Base-by-base conservation (phyloP, 2,888 invertebrate species). In the Monochamus alternatus region DNA sequence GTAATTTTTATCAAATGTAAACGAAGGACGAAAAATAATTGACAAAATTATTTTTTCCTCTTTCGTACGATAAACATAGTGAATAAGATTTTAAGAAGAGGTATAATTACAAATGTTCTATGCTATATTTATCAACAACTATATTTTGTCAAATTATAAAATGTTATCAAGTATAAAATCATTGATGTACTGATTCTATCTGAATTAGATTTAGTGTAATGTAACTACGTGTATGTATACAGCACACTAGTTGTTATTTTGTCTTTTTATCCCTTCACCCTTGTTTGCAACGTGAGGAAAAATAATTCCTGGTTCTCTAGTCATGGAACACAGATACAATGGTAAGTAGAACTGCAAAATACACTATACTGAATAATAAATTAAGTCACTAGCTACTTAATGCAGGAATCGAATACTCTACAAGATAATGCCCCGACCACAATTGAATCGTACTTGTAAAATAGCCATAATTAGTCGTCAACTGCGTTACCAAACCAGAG, bases 131-230 rank as follows among this genome's bases (percentile, higher is more conserved):
- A 82, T 85, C 83, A 84, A 58, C 69, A 69, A 85, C 85, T 87
- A 87, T 88, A 88, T 88, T 88, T 88, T 88, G 87, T 87, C 88
- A 88, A 86, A 87, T 86, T 86, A 85, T 79, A 83, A 85, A 80
- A 82, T 85, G 84, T 85, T 84, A 84, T 79, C 73, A 80, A 77
- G 75, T 83, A 84, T 85, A 83, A 83, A 83, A 85, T 85, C 83
- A 86, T 87, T 84, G 83, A 87, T 88, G 88, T 88, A 88, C 87
- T 88, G 88, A 88, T 85, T 86, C 86, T 87, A 83, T 85, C 82
- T 84, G 78, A 84, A 84, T 85, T 87, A 87, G 87, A 86, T 84
- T 78, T 88, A 87, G 86, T 85, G 83, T 86, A 84, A 83, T 86
- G 86, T 85, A 85, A 81, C 79, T 84, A 83, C 84, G 85, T 87